Percentiles rank a stretch among this genome's conserved stretches.
phyloP scores from a whole-genome alignment of 2,113 vertebrate genomes.

The Leuciscus idus region DNA sequence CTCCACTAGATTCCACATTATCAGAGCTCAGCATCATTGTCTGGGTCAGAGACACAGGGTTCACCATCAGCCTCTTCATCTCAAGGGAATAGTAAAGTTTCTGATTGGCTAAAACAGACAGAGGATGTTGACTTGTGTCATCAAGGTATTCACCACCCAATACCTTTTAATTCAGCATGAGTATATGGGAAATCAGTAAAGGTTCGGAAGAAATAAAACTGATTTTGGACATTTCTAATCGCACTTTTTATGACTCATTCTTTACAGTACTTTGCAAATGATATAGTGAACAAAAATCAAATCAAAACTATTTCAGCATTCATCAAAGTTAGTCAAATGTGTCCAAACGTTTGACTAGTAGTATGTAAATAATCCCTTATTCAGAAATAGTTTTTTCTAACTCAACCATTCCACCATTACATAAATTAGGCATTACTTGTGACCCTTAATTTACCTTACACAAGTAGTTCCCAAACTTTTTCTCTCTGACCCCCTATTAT shows the following conservation, averaged over 20 bases:
- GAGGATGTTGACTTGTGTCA: conserved; percentile 83
- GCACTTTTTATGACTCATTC: background rate
- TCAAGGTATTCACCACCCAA: conserved; percentile 70
- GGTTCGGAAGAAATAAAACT: background rate
- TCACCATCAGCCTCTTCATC: conserved; percentile 52
- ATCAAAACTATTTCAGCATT: background rate
- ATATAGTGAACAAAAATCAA: background rate
- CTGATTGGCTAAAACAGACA: conserved; percentile 87
- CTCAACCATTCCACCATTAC: too few relatives aligned
- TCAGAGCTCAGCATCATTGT: conserved; percentile 61
- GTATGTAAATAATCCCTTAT: background rate
- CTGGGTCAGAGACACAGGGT: conserved; percentile 35
- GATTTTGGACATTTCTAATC: background rate
- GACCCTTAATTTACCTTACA: too few relatives aligned
- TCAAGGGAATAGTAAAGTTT: conserved; percentile 78
- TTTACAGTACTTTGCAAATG: background rate
- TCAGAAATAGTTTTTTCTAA: too few relatives aligned
- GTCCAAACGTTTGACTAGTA: background rate
- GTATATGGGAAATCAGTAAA: background rate
- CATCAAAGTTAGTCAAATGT: background rate
- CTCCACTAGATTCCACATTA: conserved; percentile 57
- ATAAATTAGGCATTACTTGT: too few relatives aligned
- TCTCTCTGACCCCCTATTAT: too few relatives aligned
- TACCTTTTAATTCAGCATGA: background rate
- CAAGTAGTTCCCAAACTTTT: too few relatives aligned